These are phyloP conservation scores for Ptychoptera contaminata DNA, from an alignment of 2,888 invertebrate genomes.

Conservation along the genomic window DNA sequence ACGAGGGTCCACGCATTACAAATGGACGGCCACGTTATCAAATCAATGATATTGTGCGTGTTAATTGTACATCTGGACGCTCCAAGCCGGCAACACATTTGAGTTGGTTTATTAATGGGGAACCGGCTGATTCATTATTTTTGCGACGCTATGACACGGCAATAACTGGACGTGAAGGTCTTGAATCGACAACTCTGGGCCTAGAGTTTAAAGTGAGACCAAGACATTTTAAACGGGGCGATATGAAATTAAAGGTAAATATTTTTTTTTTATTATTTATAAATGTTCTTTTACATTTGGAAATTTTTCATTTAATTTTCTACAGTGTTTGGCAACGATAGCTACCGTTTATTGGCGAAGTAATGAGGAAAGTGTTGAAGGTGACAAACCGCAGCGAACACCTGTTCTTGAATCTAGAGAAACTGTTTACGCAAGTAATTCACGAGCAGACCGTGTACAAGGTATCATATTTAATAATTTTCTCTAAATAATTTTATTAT, in stretches of 20 bases:
- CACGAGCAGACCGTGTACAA: conserved; percentile 60
- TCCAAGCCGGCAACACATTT: conserved; percentile 71
- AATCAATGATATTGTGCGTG: conserved; percentile 62
- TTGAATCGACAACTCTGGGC: conserved; percentile 61
- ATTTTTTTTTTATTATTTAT: background rate
- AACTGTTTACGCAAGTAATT: conserved; percentile 43
- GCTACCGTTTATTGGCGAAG: conserved; percentile 74
- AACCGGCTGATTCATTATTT: conserved; percentile 44
- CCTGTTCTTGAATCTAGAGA: conserved; percentile 65
- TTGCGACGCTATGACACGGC: conserved; percentile 36
- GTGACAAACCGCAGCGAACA: conserved; percentile 55
- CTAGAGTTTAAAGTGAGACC: conserved; percentile 66
- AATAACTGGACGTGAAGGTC: conserved; percentile 39
- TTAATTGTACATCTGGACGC: conserved; percentile 70
- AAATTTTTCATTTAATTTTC: conserved; percentile 11
- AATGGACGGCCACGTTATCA: conserved; percentile 70
- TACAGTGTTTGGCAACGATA: conserved; percentile 69
- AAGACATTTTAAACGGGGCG: conserved; percentile 69
- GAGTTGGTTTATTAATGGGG: conserved; percentile 77
- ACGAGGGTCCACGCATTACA: conserved; percentile 64
- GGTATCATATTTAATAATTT: conserved; percentile 28
- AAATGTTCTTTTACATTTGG: background rate
- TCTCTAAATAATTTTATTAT: no score
- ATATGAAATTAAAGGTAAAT: conserved; percentile 65
- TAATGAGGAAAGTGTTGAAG: conserved; percentile 77